Conservation (phyloP, 2,888 invertebrate species). For the Eristalinus sepulchralis region DNA sequence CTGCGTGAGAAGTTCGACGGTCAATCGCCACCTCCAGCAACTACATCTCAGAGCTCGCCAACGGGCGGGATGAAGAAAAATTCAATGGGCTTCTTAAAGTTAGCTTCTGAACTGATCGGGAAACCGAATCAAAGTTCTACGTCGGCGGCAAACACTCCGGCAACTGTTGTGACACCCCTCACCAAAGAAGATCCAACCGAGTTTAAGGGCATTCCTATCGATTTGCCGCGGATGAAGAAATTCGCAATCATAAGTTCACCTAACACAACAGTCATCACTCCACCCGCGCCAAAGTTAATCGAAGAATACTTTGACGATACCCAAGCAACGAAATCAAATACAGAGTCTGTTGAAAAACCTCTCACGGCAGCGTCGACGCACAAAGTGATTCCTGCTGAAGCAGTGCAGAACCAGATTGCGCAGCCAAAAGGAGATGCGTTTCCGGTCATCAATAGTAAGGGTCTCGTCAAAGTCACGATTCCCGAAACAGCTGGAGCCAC, state of each 20-base stretch:
- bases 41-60: not conserved
- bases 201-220: slow-evolving; percentile 50
- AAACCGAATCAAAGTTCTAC: not conserved
- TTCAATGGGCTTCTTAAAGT: not conserved
- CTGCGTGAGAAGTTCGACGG: not conserved
- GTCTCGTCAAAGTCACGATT: not conserved
- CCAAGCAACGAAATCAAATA: not conserved
- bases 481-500: not conserved
- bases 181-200: not conserved
- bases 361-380: not conserved
- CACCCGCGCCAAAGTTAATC: not conserved
- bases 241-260: slow-evolving; percentile 34
- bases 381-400: not conserved
- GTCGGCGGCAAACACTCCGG: not conserved
- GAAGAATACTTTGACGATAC: not conserved
- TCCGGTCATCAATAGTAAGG: not conserved
- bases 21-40: not conserved
- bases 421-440: not conserved
- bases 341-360: not conserved
- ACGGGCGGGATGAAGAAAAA: slow-evolving; percentile 22
- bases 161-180: not conserved
- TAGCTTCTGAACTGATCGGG: not conserved
- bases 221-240: slow-evolving; percentile 49
- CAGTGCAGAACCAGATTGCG: not conserved
- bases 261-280: slow-evolving; percentile 51